Conservation (phyloP, 1,140 invertebrate genomes). For the Drosophila pallidifrons region DNA sequence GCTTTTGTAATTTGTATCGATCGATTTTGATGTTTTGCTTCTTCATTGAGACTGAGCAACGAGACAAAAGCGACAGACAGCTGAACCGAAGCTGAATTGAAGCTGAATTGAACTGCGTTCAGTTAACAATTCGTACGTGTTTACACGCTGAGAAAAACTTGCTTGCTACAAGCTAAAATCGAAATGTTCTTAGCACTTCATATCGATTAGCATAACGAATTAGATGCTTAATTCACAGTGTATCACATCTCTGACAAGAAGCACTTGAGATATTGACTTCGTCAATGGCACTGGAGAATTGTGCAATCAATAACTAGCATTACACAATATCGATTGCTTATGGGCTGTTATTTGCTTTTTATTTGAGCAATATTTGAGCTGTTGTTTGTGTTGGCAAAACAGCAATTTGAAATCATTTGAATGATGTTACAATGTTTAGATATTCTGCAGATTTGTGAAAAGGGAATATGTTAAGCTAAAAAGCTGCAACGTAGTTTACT, state of each 20-base stretch:
- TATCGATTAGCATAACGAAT: constrained; percentile 8
- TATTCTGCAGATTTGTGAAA: too few relatives aligned
- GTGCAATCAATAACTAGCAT: too few relatives aligned
- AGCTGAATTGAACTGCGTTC: constrained; percentile 18
- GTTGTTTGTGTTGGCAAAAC: too few relatives aligned
- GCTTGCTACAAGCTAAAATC: neutral
- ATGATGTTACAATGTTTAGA: too few relatives aligned
- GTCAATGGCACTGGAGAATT: too few relatives aligned
- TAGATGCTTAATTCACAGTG: neutral
- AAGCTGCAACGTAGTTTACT: too few relatives aligned
- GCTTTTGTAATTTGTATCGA: constrained; percentile 80
- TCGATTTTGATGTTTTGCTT: constrained; percentile 70
- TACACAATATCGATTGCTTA: too few relatives aligned
- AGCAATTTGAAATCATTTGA: too few relatives aligned
- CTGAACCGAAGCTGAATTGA: neutral
- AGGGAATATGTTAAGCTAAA: too few relatives aligned
- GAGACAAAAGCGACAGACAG: neutral
- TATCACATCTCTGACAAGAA: neutral
- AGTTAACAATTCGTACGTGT: constrained; percentile 46
- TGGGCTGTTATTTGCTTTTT: too few relatives aligned
- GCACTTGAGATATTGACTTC: too few relatives aligned
- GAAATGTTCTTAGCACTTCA: constrained; percentile 5
- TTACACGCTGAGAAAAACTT: constrained; percentile 32
- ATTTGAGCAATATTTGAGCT: too few relatives aligned
- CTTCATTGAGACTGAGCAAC: constrained; percentile 33